Base-by-base conservation (phyloP, 2,888 invertebrate genomes). In the Andrena chrysosceles region DNA sequence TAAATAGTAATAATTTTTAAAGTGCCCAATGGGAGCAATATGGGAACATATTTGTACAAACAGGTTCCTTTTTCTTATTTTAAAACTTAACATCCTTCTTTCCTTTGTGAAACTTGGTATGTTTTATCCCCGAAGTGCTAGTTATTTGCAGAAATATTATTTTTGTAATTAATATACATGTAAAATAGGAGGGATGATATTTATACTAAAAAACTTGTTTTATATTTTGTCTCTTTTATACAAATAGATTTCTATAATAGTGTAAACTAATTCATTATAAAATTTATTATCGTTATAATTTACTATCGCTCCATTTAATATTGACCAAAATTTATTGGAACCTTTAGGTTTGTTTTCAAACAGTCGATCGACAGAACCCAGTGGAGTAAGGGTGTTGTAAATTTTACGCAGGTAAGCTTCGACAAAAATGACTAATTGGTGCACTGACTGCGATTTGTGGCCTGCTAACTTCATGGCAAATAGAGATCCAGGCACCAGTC, bases 401-500 rank as follows among this genome's bases (percentile, higher is more conserved):
- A 59, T 56, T 81, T 60, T 54, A 60, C 64, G 83, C 83, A 83
- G 84, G 85, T 85, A 80, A 71, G 76, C 70, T 64, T 63, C 81
- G 64, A 56, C 33, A 54, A 56, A 70, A 68, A 42, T 78, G 84
- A 85, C 82, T 79, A 77, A 84, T 77, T 80, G 84, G 68, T 31
- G 68, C 63, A 72, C 76, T 60, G 76, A 67, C 78, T 75, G 84
- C 81, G 71, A 81, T 84, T 77, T 79, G 77, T 79, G 54, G 72
- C 69, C 77, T 77, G 77, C 74, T 77, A 77, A 69, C 67, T 48
- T 75, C 59, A 74, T 85, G 79, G 82, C 84, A 82, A 79, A 85
- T 85, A 85, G 71, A 79, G 85, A 84, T 84, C 52, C 71, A 49
- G 52, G 60, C 48, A 67, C 59, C 56, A 63, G 67, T 70, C 68